Evolutionary conservation across 23 tunicate genomes (phyloP).

Genomic region (Oikopleura albicans): DNA sequence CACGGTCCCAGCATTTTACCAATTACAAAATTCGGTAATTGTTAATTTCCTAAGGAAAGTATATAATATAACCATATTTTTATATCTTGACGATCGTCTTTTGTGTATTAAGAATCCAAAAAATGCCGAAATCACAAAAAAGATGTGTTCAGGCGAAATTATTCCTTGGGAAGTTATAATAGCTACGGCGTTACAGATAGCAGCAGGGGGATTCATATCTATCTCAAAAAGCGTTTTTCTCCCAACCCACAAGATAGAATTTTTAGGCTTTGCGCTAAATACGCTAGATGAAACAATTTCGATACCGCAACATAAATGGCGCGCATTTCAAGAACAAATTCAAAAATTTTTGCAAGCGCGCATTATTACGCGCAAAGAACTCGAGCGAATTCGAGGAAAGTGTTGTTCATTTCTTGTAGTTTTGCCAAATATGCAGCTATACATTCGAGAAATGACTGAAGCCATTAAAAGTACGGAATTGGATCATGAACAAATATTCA

Average conservation of each 20-base stretch:
- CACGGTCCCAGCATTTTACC: too few species aligned
- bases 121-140: too few species aligned
- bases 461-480: not conserved
- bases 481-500: not conserved
- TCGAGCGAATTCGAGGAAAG: not conserved
- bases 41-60: too few species aligned
- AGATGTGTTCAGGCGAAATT: too few species aligned
- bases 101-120: too few species aligned
- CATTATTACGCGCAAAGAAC: not conserved
- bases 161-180: too few species aligned
- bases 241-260: not conserved
- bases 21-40: too few species aligned
- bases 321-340: not conserved
- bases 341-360: not conserved
- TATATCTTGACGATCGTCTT: too few species aligned
- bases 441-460: not conserved
- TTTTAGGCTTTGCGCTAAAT: not conserved
- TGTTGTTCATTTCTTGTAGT: not conserved
- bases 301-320: not conserved
- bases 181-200: too few species aligned
- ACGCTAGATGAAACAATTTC: not conserved
- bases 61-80: too few species aligned
- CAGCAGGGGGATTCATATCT: too few species aligned
- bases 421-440: not conserved
- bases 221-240: not conserved